Conservation (phyloP, 2,888 invertebrate genomes). For the Drosophila ochracea region DNA sequence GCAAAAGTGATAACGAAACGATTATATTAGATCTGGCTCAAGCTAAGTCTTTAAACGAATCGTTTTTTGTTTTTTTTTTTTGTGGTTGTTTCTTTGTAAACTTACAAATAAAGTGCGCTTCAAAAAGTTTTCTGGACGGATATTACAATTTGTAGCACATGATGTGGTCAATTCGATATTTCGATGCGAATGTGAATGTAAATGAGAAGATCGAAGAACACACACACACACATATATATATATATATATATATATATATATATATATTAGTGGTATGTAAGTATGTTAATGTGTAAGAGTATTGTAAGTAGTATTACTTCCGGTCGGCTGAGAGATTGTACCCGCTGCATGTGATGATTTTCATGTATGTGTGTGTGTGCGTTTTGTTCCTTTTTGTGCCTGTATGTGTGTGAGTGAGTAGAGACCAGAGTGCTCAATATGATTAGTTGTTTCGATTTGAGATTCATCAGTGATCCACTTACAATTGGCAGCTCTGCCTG, state of each 20-base stretch:
- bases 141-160: constrained; percentile 78
- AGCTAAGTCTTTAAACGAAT: constrained; percentile 20
- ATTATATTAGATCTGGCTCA: constrained; percentile 17
- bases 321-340: constrained; percentile 2
- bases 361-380: background rate
- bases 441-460: background rate
- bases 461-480: constrained; percentile 11
- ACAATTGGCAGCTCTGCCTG: constrained; percentile 7
- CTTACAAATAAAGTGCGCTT: constrained; percentile 64
- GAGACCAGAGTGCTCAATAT: constrained; percentile 2
- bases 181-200: constrained; percentile 32
- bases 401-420: background rate
- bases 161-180: constrained; percentile 52
- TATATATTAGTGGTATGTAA: background rate
- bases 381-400: background rate
- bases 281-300: background rate
- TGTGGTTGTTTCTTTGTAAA: background rate
- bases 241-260: background rate
- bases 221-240: background rate
- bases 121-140: constrained; percentile 79
- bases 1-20: constrained; percentile 5
- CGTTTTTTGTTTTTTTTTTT: background rate
- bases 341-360: too few species aligned
- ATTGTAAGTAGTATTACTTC: background rate
- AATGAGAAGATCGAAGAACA: constrained; percentile 16